A percentile compares a stretch with the other conserved stretches of the same genome.
Conservation (phyloP, 2,797 vertebrate species). For the Crossoptilon crossoptilon region DNA sequence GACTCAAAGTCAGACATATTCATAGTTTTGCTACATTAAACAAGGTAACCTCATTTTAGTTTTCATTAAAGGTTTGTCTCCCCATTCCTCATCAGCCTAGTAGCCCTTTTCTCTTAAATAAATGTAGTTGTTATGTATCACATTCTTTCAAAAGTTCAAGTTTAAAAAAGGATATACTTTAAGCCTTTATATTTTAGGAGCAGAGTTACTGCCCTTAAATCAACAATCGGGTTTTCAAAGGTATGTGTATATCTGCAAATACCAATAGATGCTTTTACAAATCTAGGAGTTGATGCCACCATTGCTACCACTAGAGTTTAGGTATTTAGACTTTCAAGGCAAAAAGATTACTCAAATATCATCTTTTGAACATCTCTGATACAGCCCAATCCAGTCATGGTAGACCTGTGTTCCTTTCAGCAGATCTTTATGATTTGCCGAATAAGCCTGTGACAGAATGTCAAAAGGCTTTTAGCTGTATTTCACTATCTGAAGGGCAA, state of each 20-base stretch:
- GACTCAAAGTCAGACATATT: not conserved
- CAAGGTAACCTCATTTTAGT: not conserved
- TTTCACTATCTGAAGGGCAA: not conserved
- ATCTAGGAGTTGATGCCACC: not conserved
- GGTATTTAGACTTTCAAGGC: not conserved
- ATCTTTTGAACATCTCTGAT: not conserved
- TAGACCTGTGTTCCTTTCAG: not conserved
- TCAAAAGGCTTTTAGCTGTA: not conserved
- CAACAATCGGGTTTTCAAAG: not conserved
- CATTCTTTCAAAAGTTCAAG: not conserved
- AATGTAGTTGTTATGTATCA: accelerated
- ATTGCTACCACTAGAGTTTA: not conserved
- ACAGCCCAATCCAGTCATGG: not conserved
- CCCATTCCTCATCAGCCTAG: not conserved
- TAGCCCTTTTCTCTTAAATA: not conserved
- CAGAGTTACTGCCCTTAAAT: not conserved
- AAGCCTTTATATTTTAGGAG: not conserved
- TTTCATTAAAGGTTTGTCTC: not conserved
- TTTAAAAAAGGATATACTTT: not conserved
- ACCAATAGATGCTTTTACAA: not conserved
- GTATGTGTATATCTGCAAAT: not conserved
- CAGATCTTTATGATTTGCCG: not conserved
- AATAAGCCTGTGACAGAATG: not conserved
- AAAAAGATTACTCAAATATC: not conserved
- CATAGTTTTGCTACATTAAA: not conserved